These are phyloP conservation scores for Marcusenius ussheri DNA, from an alignment of 2,113 vertebrate genomes.

Conservation along the genomic window DNA sequence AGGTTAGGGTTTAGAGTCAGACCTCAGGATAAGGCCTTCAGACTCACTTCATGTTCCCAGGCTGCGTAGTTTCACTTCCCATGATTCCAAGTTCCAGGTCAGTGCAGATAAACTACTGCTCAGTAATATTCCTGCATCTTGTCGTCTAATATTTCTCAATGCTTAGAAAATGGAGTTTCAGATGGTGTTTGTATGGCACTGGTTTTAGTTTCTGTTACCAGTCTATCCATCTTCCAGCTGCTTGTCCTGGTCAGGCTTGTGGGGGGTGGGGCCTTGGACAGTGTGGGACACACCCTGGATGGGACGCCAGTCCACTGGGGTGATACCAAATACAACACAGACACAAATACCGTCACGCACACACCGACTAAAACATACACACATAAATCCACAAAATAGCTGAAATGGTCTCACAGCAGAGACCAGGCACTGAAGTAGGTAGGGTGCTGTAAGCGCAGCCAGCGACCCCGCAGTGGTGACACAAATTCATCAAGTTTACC, in stretches of 20 bases:
- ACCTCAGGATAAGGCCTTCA: background rate
- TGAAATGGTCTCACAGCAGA: background rate
- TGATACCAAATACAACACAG: background rate
- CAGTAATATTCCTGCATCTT: background rate
- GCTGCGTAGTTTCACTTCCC: background rate
- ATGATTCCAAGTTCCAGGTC: background rate
- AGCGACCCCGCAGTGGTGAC: background rate
- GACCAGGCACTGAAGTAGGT: background rate
- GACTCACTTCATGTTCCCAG: background rate
- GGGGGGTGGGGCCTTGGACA: background rate
- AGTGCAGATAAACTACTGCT: background rate
- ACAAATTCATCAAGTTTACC: constrained; percentile 16
- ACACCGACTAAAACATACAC: background rate
- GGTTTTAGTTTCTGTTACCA: background rate
- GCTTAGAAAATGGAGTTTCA: background rate
- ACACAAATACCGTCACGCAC: background rate
- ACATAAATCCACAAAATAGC: constrained; percentile 11
- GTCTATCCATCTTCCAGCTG: background rate
- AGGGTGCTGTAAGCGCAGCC: background rate
- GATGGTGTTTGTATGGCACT: background rate
- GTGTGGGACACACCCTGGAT: background rate
- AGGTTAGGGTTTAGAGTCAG: background rate
- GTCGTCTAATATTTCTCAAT: background rate
- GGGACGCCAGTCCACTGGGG: background rate
- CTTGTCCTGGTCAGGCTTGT: background rate